Percentiles rank a stretch among this genome's conserved stretches.
phyloP scores from a whole-genome alignment of 23 tunicate species.

The Trididemnum clinides region DNA sequence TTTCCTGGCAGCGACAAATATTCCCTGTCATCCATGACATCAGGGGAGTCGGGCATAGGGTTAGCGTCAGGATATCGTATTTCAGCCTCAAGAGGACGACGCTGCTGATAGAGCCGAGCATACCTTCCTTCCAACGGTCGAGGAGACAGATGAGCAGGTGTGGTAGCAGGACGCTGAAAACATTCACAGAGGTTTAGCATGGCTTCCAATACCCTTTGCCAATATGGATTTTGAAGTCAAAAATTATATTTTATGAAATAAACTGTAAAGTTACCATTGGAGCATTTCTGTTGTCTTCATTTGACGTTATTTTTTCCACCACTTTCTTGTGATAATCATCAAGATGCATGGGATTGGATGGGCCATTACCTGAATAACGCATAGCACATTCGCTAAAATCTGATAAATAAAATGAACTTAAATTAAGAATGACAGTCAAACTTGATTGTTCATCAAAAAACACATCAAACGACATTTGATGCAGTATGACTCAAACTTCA shows the following conservation, averaged over 20 bases:
- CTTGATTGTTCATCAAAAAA: no score
- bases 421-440: no score
- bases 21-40: slow-evolving; percentile 67
- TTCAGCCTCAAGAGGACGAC: slow-evolving; percentile 44
- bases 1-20: slow-evolving; percentile 69
- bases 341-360: slow-evolving; percentile 79
- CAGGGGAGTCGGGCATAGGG: slow-evolving; percentile 59
- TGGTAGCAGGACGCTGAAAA: slow-evolving; percentile 63
- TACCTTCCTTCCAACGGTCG: slow-evolving; percentile 88
- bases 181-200: no score
- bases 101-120: slow-evolving; percentile 74
- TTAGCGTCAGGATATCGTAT: slow-evolving; percentile 79
- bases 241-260: no score
- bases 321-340: slow-evolving; percentile 87
- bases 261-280: no score
- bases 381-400: not conserved
- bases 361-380: slow-evolving; percentile 55
- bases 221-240: no score
- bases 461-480: not conserved
- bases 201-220: no score
- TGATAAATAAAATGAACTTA: not conserved
- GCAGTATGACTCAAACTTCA: no score
- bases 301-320: slow-evolving; percentile 52
- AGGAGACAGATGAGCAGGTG: slow-evolving; percentile 59
- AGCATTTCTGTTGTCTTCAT: slow-evolving; percentile 54